Evolutionary conservation across 2,113 vertebrate species (phyloP), one percentile per base, ranked within the genome.

Genomic region (Agelaius tricolor): DNA sequence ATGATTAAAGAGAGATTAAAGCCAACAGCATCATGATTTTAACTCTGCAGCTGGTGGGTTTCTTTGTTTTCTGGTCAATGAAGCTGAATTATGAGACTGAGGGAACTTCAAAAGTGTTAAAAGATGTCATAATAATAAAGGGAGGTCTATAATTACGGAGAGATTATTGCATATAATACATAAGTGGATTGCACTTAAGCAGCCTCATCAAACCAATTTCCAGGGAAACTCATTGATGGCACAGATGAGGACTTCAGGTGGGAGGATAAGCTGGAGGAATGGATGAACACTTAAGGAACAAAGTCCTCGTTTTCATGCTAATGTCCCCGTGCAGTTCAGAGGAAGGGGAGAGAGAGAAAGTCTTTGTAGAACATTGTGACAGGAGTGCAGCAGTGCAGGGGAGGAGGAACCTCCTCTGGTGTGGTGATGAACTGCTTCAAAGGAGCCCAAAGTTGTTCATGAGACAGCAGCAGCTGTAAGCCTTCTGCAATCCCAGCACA

Each of bases 241-340:
- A 94, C 85, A 96, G 95, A 98, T 98, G 97, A 97, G 92, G 82
- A 86, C 89, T 97, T 98, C 92, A 94, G 96, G 94, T 97, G 96
- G 89, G 65, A 94, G 90, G 94, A 89, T 95, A 74, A 94, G 19
- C 93, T 87, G 72, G 75, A 96, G 94, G 94, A 92, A 78, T 78
- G 95, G 93, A 97, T 95, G 85, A 89, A 97, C 94, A 94, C 81
- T 97, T 88, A 91, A 94, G 92, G 86, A 89, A 97, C 90, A 97
- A 94, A 89, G 47, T 89, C 62, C 68, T 95, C 79, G 58, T 97
- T 97, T 97, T 95, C 81, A 96, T 97, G 96, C 94, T 93, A 97
- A 98, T 97, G 58, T 54, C 90, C 89, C 94, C 19, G 69, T 82
- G 84, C 94, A 94, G 89, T 33, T 94, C 66, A 88, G 95, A 96